Evolutionary conservation across 1,140 invertebrate genomes (phyloP), one percentile per base, ranked within the genome.

Genomic region (Cephus cinctus): DNA sequence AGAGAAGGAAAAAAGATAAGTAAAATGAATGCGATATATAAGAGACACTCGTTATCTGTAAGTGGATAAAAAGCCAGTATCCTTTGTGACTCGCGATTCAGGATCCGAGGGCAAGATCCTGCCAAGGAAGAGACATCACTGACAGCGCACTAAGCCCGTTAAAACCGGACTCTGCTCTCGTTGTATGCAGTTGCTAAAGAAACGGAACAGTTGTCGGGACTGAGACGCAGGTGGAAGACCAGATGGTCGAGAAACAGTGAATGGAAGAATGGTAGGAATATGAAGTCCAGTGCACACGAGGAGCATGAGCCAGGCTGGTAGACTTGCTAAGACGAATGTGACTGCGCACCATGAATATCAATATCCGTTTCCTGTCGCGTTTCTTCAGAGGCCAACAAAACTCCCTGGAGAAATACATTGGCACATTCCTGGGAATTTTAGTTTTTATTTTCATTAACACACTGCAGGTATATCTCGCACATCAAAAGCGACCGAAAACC

Each of bases 171-270:
- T 35, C n/a, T 51, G 30, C 25, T 45, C 41, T 58, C 44, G 31
- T 52, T 45, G n/a, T n/a, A n/a, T n/a, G 44, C 32, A 38, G 15
- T 27, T 11, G 39, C 22, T 27, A 34, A 40, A 44, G 42, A 32
- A 55, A 49, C 48, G 56, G 40, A 52, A 39, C 56, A 43, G 51
- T 47, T 39, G 47, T 27, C 18, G 15, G 42, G 5, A n/a, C 8
- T 3, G 5, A 0, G 21, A n/a, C 32, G 50, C 58, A 61, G 58
- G 57, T 59, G 57, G 43, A 34, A 23, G 38, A 16, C 50, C 58
- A 61, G 58, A 50, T 61, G 57, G 46, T 41, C 15, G 32, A 20
- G 39, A 43, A 52, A 53, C 34, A 46, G 44, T 50, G 58, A 61
- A 60, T 60, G 57, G 48, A 56, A 25, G 11, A 45, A 27, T 16